These are phyloP conservation scores for Ridgeia piscesae DNA, from an alignment of 1,140 invertebrate species.

Conservation along the genomic window DNA sequence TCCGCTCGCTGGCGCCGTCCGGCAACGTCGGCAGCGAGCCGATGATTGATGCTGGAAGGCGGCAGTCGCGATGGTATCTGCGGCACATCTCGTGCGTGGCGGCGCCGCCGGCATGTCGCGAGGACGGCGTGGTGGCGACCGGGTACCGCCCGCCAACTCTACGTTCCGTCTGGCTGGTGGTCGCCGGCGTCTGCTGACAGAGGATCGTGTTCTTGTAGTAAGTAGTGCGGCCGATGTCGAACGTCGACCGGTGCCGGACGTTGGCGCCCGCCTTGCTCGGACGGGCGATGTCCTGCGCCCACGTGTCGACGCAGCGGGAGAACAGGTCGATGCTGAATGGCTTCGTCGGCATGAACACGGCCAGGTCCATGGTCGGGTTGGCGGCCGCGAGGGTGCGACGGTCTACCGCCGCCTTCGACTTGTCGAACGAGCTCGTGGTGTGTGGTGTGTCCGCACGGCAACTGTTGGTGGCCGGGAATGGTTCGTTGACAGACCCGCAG, in stretches of 20 bases:
- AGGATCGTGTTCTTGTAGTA: constrained; percentile 5
- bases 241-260: background rate
- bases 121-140: background rate
- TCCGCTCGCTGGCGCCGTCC: background rate
- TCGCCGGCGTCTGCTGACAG: background rate
- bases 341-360: background rate
- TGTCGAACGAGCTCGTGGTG: background rate
- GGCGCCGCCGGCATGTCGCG: too few relatives aligned
- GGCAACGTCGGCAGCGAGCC: too few relatives aligned
- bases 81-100: background rate
- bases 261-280: background rate
- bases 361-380: background rate
- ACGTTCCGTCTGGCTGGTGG: background rate
- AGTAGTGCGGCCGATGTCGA: background rate
- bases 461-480: background rate
- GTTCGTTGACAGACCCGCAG: background rate
- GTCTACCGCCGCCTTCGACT: background rate
- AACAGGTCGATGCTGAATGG: background rate
- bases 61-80: background rate
- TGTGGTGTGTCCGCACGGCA: background rate
- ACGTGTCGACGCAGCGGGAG: background rate
- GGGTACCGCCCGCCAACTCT: background rate
- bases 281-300: background rate
- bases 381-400: background rate
- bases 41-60: background rate